Conservation (phyloP, 2,797 vertebrate genomes). For the Falco novaeseelandiae region DNA sequence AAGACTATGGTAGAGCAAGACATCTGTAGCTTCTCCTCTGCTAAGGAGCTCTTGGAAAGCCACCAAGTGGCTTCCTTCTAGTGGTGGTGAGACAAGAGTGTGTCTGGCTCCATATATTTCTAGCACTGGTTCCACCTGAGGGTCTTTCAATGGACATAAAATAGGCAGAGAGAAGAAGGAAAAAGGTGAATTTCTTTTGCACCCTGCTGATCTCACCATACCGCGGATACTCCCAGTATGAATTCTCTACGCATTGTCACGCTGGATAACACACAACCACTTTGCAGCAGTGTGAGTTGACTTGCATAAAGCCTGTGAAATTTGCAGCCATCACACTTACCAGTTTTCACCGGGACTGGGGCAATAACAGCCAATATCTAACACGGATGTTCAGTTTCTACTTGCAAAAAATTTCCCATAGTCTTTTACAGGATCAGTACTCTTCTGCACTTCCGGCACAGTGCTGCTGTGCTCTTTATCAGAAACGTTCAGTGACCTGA, state of each 20-base stretch:
- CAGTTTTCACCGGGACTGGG: neutral
- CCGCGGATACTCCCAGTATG: neutral
- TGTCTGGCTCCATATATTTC: neutral
- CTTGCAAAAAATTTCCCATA: neutral
- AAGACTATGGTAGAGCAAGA: neutral
- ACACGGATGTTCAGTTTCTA: neutral
- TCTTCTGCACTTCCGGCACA: neutral
- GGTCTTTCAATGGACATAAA: neutral
- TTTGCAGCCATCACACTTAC: neutral
- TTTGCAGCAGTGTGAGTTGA: neutral
- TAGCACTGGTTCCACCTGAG: neutral
- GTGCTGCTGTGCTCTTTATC: constrained; percentile 6
- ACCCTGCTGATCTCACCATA: neutral
- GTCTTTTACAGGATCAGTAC: neutral
- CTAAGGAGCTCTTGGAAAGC: neutral
- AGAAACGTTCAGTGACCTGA: constrained; percentile 5
- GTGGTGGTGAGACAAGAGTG: neutral
- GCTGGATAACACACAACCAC: neutral
- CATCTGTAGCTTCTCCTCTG: neutral
- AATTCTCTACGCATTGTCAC: neutral
- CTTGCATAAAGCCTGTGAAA: neutral
- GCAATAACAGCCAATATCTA: neutral
- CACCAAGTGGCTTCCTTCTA: neutral
- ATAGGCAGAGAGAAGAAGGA: neutral
- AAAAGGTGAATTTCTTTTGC: neutral